Evolutionary conservation across 2,113 vertebrate genomes (phyloP).

Genomic region (Piaya cayana): DNA sequence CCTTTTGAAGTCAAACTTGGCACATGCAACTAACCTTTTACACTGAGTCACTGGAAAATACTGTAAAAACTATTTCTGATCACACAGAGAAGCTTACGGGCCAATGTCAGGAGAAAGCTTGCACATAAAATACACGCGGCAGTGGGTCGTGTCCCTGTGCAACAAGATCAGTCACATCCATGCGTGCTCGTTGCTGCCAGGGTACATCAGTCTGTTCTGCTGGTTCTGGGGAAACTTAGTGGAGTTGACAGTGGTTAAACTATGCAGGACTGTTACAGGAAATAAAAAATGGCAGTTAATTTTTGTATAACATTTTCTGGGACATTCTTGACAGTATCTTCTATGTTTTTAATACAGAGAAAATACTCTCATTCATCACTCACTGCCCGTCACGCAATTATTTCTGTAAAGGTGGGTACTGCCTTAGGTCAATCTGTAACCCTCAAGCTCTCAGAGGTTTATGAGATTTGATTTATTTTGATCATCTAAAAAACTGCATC

Average conservation of each 20-base stretch:
- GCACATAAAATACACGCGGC: background rate
- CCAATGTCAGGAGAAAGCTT: background rate
- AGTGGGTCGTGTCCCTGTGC: background rate
- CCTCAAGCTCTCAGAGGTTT: background rate
- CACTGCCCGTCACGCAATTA: background rate
- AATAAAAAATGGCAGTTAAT: background rate
- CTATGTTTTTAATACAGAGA: background rate
- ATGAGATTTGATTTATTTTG: background rate
- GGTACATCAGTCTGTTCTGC: background rate
- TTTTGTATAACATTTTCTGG: background rate
- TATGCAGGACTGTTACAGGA: background rate
- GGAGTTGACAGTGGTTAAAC: background rate
- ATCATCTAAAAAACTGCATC: background rate
- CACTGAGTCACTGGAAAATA: conserved; percentile 6
- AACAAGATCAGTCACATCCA: background rate
- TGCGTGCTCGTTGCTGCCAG: background rate
- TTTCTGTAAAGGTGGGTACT: background rate
- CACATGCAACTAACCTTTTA: background rate
- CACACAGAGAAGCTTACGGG: background rate
- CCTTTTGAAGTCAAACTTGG: conserved; percentile 23
- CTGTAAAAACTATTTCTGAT: background rate
- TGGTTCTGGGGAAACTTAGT: background rate
- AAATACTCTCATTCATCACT: background rate
- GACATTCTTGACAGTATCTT: background rate
- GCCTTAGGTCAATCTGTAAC: background rate